Evolutionary conservation across 2,888 invertebrate genomes (phyloP).

Genomic region (Limnephilus auricula): DNA sequence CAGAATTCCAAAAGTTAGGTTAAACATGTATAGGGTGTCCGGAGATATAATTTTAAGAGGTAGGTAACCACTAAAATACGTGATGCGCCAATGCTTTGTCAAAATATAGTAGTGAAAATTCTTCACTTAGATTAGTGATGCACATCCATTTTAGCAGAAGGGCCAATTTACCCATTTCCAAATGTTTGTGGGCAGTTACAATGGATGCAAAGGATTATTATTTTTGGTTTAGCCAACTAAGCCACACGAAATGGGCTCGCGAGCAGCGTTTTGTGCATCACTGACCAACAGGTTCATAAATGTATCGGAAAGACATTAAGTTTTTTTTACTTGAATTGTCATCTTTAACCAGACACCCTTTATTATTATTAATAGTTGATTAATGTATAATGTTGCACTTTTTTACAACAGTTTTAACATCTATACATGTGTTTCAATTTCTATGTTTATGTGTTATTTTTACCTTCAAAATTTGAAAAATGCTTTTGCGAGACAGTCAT

Average conservation of each 20-base stretch:
- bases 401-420: neutral
- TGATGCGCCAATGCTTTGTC: neutral
- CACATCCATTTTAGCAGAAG: too few species aligned
- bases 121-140: neutral
- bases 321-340: neutral
- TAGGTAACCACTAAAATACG: neutral
- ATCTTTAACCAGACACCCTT: neutral
- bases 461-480: neutral
- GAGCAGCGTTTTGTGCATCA: too few species aligned
- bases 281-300: too few species aligned
- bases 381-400: neutral
- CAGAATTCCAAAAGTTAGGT: neutral
- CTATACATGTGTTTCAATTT: neutral
- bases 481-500: neutral
- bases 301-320: neutral
- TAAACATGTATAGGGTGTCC: neutral
- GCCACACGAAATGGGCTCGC: too few species aligned
- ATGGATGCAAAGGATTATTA: too few species aligned
- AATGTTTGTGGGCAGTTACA: too few species aligned
- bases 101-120: neutral
- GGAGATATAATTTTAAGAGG: neutral
- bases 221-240: too few species aligned
- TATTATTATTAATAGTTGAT: neutral
- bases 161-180: too few species aligned
- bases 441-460: neutral